phyloP scores from a whole-genome alignment of 1,140 invertebrate species.

The Hetaerina americana region DNA sequence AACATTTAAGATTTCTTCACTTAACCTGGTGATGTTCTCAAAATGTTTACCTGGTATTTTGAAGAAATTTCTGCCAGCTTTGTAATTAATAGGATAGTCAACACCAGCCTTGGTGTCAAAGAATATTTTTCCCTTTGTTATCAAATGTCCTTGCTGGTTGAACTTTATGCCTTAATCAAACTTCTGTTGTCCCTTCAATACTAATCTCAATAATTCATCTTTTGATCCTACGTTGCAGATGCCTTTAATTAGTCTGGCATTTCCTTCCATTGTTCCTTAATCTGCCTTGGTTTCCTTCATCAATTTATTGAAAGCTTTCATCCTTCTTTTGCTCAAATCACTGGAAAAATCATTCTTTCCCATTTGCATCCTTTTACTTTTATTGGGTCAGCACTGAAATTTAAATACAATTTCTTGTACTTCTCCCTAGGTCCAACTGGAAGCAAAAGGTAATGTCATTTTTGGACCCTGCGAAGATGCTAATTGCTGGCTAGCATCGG shows the following conservation, averaged over 20 bases:
- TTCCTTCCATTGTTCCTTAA: background rate
- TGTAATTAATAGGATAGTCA: background rate
- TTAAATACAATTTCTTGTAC: too few relatives aligned
- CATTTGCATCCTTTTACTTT: too few relatives aligned
- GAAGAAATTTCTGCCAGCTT: background rate
- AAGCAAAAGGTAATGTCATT: too few relatives aligned
- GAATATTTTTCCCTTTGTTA: background rate
- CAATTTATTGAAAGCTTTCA: background rate
- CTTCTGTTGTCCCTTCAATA: background rate
- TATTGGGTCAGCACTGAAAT: too few relatives aligned
- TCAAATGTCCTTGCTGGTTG: background rate
- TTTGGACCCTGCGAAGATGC: too few relatives aligned
- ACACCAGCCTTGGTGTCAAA: background rate
- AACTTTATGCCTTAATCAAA: background rate
- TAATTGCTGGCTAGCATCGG: too few relatives aligned
- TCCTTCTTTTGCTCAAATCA: background rate
- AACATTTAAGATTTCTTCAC: background rate
- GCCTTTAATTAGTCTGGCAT: background rate
- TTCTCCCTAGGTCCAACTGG: too few relatives aligned
- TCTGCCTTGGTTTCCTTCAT: too few relatives aligned
- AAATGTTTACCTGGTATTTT: background rate
- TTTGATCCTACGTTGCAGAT: background rate
- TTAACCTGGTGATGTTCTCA: background rate
- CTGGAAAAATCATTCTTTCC: background rate
- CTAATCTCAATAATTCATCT: background rate